phyloP scores from a whole-genome alignment of 2,113 vertebrate species.

The Mus pahari region DNA sequence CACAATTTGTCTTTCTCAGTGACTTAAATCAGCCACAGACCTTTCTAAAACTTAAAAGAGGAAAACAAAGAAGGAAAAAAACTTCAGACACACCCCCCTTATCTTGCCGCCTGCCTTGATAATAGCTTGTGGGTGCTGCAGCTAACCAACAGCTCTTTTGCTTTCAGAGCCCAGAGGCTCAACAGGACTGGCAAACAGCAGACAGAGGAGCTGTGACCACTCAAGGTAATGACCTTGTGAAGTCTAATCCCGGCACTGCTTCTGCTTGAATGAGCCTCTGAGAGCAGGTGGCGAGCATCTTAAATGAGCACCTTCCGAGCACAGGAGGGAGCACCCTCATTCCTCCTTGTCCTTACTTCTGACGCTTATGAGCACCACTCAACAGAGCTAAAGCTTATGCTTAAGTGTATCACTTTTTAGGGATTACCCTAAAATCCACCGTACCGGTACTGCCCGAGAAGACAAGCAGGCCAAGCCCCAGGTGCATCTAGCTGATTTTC shows the following conservation, averaged over 20 bases:
- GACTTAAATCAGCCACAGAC: not conserved
- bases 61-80: not conserved
- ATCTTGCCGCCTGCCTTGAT: conserved; percentile 30
- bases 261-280: conserved; percentile 45
- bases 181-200: conserved; percentile 76
- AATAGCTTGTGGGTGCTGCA: not conserved
- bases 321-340: not conserved
- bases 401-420: conserved; percentile 4
- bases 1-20: conserved; percentile 33
- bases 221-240: conserved; percentile 83
- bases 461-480: not conserved
- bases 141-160: conserved; percentile 77
- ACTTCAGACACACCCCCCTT: not conserved
- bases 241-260: not conserved
- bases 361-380: not conserved
- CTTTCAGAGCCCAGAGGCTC: conserved; percentile 84
- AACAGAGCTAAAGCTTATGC: not conserved
- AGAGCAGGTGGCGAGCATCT: not conserved
- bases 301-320: not conserved
- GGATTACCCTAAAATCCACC: not conserved
- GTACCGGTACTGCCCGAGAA: not conserved
- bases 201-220: conserved; percentile 83
- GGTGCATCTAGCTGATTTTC: not conserved
- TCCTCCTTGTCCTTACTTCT: not conserved
- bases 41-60: not conserved